phyloP scores from a whole-genome alignment of 2,113 vertebrate genomes.

The Silurus asotus region DNA sequence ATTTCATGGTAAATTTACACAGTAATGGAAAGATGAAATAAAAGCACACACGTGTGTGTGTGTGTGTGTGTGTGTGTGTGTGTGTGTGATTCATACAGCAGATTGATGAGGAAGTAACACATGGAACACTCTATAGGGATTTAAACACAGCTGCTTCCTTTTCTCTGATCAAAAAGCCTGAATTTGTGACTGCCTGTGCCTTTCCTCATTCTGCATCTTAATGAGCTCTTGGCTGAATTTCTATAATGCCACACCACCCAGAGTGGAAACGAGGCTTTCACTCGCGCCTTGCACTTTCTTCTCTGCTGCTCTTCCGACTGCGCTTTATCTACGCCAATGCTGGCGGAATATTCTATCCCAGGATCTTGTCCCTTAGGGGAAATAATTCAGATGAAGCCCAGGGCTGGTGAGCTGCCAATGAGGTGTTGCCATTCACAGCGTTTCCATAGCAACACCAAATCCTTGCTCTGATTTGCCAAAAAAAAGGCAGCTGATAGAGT shows the following conservation, averaged over 20 bases:
- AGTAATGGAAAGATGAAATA: slow-evolving; percentile 20
- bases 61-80: neutral
- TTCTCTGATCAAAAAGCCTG: slow-evolving; percentile 47
- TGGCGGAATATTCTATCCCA: slow-evolving; percentile 57
- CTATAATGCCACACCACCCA: slow-evolving; percentile 32
- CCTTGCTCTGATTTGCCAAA: slow-evolving; percentile 24
- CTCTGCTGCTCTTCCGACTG: slow-evolving; percentile 42
- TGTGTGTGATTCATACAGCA: neutral
- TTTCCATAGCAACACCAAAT: slow-evolving; percentile 74
- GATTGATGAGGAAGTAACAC: slow-evolving; percentile 33
- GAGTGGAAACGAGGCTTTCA: slow-evolving; percentile 20
- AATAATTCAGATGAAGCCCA: slow-evolving; percentile 49
- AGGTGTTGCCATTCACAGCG: slow-evolving; percentile 50
- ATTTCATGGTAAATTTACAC: slow-evolving; percentile 21
- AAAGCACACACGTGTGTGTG: neutral
- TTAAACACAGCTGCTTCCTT: slow-evolving; percentile 53
- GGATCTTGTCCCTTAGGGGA: slow-evolving; percentile 57
- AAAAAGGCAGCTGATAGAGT: slow-evolving; percentile 11
- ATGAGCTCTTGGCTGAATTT: slow-evolving; percentile 48
- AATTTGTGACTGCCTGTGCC: slow-evolving; percentile 36
- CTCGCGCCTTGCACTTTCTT: slow-evolving; percentile 42
- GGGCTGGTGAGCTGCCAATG: slow-evolving; percentile 64
- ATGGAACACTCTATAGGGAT: slow-evolving; percentile 45
- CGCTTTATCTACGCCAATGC: slow-evolving; percentile 54
- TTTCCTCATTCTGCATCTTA: slow-evolving; percentile 31